Percentiles rank a stretch among this genome's conserved stretches.
phyloP scores from a whole-genome alignment of 2,797 vertebrate species.

The Fistularia tabacaria region DNA sequence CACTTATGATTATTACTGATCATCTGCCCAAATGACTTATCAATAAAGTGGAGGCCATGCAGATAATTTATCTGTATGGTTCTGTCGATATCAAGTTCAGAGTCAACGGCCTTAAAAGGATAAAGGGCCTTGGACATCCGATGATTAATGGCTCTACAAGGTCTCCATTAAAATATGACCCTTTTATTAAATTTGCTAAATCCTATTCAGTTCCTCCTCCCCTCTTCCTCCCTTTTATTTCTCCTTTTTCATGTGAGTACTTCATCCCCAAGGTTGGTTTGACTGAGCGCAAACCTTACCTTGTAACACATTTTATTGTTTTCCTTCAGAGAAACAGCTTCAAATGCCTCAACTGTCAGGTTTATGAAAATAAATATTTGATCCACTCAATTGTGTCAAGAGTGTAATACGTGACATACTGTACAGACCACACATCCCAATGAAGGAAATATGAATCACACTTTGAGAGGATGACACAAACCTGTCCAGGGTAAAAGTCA shows the following conservation, averaged over 20 bases:
- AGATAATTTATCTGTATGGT: conserved; percentile 77
- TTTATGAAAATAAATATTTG: conserved; percentile 46
- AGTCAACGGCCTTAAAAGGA: conserved; percentile 78
- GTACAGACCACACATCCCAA: conserved; percentile 38
- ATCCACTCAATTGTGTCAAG: conserved; percentile 28
- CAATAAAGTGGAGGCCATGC: conserved; percentile 76
- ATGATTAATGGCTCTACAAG: conserved; percentile 68
- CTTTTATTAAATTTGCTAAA: conserved; percentile 72
- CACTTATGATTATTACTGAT: conserved; percentile 89
- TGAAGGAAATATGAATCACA: conserved; percentile 54
- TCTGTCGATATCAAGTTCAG: conserved; percentile 82
- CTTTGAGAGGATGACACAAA: conserved; percentile 59
- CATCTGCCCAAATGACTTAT: conserved; percentile 80
- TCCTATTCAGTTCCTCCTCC: conserved; percentile 27
- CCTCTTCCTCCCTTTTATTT: conserved; percentile 17
- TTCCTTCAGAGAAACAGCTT: conserved; percentile 27
- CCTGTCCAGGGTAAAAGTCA: conserved; percentile 42
- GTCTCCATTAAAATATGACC: conserved; percentile 67
- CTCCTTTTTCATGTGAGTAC: conserved; percentile 19
- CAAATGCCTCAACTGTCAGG: conserved; percentile 37
- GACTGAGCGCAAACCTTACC: conserved; percentile 31
- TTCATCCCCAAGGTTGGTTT: conserved; percentile 49
- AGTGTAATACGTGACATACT: not conserved
- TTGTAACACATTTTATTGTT: conserved; percentile 20
- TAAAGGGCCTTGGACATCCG: conserved; percentile 51